Percentiles rank a stretch among this genome's conserved stretches.
Conservation (phyloP, 2,113 vertebrate species). For the Dipodomys spectabilis region DNA sequence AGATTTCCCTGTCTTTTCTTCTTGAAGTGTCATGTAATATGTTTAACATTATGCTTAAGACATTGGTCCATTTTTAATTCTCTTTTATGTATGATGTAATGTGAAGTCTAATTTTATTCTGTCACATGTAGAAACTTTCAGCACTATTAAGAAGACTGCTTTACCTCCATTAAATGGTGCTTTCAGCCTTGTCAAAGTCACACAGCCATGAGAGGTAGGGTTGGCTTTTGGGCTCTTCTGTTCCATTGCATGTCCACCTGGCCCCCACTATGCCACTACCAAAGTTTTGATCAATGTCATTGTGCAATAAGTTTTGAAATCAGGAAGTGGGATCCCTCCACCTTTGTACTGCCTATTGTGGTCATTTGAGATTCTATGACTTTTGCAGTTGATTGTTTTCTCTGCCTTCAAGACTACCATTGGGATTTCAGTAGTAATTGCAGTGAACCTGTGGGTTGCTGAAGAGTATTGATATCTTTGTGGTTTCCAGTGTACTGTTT, state of each 20-base stretch:
- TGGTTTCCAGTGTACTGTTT: background rate
- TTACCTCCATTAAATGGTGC: background rate
- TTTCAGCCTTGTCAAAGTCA: background rate
- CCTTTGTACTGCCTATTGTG: background rate
- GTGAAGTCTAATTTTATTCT: background rate
- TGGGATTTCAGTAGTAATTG: background rate
- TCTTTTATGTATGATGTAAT: background rate
- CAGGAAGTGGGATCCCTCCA: background rate
- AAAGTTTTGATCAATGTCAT: background rate
- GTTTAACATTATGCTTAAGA: background rate
- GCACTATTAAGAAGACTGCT: background rate
- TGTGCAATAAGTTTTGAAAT: constrained; percentile 4
- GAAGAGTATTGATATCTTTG: background rate
- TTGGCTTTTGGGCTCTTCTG: background rate
- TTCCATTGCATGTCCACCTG: background rate
- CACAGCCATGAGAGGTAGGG: background rate
- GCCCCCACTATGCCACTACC: background rate
- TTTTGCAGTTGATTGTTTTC: background rate
- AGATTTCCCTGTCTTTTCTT: too few relatives aligned
- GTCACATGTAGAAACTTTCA: background rate
- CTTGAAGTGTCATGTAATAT: background rate
- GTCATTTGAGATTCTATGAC: background rate
- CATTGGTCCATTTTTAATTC: background rate
- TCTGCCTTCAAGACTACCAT: background rate
- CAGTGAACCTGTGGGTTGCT: background rate